Conservation (phyloP, 23 tunicate species). For the Halocynthia roretzi region DNA sequence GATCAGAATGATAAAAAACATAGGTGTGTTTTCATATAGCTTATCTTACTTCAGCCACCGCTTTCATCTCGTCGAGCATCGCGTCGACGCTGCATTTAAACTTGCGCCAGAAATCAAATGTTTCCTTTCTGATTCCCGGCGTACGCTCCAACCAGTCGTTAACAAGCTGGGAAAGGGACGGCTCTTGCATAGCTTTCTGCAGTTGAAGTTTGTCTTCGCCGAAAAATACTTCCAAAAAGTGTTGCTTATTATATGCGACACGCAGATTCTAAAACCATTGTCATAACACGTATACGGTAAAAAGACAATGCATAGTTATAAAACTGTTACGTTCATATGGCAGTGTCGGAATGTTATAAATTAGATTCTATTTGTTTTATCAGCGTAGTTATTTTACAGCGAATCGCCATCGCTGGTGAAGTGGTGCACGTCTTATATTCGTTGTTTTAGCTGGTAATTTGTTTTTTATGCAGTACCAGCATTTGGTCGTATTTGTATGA, state of each 20-base stretch:
- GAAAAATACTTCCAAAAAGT: slow-evolving; percentile 40
- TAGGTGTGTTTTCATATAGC: background rate
- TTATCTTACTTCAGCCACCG: slow-evolving; percentile 45
- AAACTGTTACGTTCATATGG: too few species aligned
- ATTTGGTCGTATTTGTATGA: too few species aligned
- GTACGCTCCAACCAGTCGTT: slow-evolving; percentile 87
- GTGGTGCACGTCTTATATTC: too few species aligned
- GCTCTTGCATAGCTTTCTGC: slow-evolving; percentile 33
- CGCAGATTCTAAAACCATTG: slow-evolving; percentile 45
- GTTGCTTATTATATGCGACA: slow-evolving; percentile 41
- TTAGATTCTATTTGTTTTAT: too few species aligned
- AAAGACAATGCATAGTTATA: too few species aligned
- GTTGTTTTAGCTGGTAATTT: too few species aligned
- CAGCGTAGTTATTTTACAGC: too few species aligned
- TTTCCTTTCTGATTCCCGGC: slow-evolving; percentile 57
- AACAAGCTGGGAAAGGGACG: slow-evolving; percentile 51
- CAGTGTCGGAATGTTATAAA: too few species aligned
- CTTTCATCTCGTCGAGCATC: slow-evolving; percentile 47
- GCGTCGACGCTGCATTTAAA: slow-evolving; percentile 57
- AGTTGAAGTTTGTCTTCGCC: slow-evolving; percentile 39
- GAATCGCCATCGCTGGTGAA: too few species aligned
- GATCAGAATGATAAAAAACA: background rate
- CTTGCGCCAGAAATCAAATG: slow-evolving; percentile 70
- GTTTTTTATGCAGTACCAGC: too few species aligned
- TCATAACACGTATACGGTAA: too few species aligned